phyloP scores from a whole-genome alignment of 2,113 vertebrate species.

The Ceyx margarethae region DNA sequence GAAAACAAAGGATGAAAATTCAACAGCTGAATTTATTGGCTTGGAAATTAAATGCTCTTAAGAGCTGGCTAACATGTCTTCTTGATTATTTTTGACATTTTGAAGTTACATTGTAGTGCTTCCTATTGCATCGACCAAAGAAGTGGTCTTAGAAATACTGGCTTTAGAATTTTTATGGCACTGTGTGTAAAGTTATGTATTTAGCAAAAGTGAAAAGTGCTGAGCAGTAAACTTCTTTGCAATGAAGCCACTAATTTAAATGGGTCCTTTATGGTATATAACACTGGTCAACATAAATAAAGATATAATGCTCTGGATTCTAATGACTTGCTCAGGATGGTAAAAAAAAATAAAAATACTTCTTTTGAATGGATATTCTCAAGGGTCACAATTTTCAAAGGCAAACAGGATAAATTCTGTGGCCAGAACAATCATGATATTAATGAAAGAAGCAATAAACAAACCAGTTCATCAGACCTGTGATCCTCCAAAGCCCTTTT shows the following conservation, averaged over 20 bases:
- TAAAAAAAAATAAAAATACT: neutral
- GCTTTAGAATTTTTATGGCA: neutral
- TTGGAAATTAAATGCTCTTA: neutral
- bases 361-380: neutral
- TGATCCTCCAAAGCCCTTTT: neutral
- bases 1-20: conserved; percentile 37
- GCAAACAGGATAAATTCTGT: neutral
- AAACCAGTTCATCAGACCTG: neutral
- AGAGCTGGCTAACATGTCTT: neutral
- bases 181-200: neutral
- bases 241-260: neutral
- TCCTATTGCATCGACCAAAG: neutral
- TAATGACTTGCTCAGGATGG: neutral
- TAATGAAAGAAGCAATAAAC: conserved; percentile 1
- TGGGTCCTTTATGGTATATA: neutral
- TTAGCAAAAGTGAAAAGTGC: neutral
- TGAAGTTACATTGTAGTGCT: neutral
- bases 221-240: neutral
- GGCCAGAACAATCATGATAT: neutral
- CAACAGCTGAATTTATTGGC: conserved; percentile 10
- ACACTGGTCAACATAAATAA: neutral
- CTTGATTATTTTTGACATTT: conserved; percentile 23
- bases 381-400: neutral
- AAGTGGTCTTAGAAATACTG: neutral
- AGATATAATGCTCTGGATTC: neutral